Conservation (phyloP, 2,797 vertebrate genomes). For the Betta splendens region DNA sequence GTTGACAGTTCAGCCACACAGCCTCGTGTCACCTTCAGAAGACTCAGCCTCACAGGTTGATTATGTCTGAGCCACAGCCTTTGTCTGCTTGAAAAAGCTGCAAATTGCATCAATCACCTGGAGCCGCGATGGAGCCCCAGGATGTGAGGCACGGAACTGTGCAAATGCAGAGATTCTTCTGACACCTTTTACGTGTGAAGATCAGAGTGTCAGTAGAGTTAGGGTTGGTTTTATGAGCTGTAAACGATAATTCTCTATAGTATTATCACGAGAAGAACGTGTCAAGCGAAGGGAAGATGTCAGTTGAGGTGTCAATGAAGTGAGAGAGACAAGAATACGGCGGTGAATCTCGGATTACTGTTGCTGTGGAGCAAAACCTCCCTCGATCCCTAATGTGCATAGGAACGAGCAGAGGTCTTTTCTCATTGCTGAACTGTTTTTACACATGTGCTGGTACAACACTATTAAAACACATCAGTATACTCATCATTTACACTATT, state of each 20-base stretch:
- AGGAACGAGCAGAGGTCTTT: constrained; percentile 2
- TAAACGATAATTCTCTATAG: neutral
- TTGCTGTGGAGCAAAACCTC: neutral
- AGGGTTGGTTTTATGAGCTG: neutral
- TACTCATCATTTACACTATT: no score
- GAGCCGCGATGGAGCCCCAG: no score
- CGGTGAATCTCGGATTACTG: neutral
- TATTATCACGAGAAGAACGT: neutral
- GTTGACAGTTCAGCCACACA: no score
- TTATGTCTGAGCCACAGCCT: constrained; percentile 4
- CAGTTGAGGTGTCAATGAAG: neutral
- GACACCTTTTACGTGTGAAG: constrained; percentile 40
- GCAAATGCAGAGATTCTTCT: neutral
- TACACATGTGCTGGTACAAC: neutral
- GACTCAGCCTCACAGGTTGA: no score
- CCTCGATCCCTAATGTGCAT: constrained; percentile 5
- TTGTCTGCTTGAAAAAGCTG: constrained; percentile 28
- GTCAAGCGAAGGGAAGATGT: neutral
- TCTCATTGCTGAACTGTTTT: neutral
- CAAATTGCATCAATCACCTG: constrained; percentile 1
- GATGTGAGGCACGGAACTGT: no score
- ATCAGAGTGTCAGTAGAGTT: neutral
- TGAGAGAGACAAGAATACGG: neutral
- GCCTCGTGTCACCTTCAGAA: no score
- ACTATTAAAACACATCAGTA: no score